Conservation (phyloP, 2,797 vertebrate genomes). For the Lophotriccus pileatus region DNA sequence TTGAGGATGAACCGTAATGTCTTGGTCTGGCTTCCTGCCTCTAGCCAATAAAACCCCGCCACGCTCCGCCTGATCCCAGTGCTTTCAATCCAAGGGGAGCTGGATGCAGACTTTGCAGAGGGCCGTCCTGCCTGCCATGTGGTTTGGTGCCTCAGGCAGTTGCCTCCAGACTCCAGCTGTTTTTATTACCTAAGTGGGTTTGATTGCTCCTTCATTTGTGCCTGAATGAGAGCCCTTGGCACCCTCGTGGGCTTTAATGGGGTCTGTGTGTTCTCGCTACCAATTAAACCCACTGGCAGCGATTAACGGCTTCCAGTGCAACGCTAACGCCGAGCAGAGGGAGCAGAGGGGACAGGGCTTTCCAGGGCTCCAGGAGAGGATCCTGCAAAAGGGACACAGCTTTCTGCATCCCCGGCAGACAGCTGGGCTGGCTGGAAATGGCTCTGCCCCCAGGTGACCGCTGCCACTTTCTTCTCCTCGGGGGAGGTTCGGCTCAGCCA, state of each 20-base stretch:
- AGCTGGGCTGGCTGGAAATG: neutral
- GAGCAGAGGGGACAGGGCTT: neutral
- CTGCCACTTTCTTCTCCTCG: neutral
- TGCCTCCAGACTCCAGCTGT: constrained; percentile 56
- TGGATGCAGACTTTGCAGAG: neutral
- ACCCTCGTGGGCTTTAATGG: constrained; percentile 50
- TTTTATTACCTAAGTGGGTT: constrained; percentile 62
- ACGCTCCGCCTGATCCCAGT: accelerated
- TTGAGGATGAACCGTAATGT: neutral
- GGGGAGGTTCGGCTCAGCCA: neutral
- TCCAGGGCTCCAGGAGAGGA: neutral
- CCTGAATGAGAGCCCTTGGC: constrained; percentile 35
- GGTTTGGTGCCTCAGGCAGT: constrained; percentile 30
- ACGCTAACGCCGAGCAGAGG: accelerated
- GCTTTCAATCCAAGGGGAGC: neutral
- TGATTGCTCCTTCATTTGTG: constrained; percentile 49
- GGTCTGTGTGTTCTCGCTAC: constrained; percentile 18
- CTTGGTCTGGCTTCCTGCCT: neutral
- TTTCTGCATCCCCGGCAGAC: neutral
- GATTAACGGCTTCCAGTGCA: neutral
- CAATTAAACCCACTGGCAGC: constrained; percentile 37
- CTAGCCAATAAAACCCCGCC: neutral
- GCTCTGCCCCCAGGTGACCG: neutral
- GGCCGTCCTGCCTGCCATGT: constrained; percentile 38
- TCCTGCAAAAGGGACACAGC: neutral